phyloP scores from a whole-genome alignment of 2,113 vertebrate genomes.

The Phaetusa simplex region DNA sequence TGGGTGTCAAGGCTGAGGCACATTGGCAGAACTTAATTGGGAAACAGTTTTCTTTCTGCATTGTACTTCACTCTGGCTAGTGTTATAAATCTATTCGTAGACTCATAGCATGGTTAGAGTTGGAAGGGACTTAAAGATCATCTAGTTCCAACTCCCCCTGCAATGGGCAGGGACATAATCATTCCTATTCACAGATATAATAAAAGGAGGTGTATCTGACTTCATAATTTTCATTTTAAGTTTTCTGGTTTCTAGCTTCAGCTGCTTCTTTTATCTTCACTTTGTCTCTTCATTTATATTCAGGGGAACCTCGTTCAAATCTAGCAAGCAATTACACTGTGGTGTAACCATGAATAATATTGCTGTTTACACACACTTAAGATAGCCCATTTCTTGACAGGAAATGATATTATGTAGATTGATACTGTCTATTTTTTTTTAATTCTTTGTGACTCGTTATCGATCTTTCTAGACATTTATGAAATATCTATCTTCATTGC shows the following conservation, averaged over 20 bases:
- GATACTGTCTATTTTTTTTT: background rate
- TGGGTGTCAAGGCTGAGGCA: background rate
- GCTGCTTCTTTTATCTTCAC: background rate
- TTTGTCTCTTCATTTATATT: slow-evolving; percentile 2
- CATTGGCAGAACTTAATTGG: background rate
- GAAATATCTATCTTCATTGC: background rate
- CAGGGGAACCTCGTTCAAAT: background rate
- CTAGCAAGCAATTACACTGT: background rate
- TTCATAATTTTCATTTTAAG: background rate
- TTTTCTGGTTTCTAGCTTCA: background rate
- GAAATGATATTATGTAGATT: background rate
- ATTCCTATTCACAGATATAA: background rate
- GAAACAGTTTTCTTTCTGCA: background rate
- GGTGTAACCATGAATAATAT: slow-evolving; percentile 34
- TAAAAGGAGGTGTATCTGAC: background rate
- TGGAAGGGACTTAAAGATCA: background rate
- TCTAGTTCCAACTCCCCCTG: background rate
- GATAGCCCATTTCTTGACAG: background rate
- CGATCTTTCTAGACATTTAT: background rate
- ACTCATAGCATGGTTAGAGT: background rate
- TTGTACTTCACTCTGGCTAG: background rate
- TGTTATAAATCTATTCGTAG: background rate
- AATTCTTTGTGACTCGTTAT: background rate
- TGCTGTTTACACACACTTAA: slow-evolving; percentile 17
- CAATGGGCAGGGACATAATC: background rate